A percentile compares a stretch with the other conserved stretches of the same genome.
Conservation (phyloP, 2,113 vertebrate genomes). For the Lepus timidus region DNA sequence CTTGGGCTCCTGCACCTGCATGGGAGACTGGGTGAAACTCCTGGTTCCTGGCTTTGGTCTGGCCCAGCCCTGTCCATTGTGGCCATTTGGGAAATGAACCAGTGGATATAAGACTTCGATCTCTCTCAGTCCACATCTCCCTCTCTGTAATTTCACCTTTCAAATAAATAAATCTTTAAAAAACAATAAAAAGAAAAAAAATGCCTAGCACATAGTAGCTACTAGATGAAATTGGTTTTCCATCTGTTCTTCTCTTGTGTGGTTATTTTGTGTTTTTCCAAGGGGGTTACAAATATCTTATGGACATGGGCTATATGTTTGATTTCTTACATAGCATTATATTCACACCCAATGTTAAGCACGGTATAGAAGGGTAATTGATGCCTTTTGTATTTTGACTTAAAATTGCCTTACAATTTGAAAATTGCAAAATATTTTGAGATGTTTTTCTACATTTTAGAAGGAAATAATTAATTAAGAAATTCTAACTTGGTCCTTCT, state of each 20-base stretch:
- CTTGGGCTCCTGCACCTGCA: too few relatives aligned
- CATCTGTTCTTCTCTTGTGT: background rate
- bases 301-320: background rate
- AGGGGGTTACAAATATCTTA: conserved; percentile 25
- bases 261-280: conserved; percentile 44
- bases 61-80: too few relatives aligned
- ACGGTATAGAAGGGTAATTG: background rate
- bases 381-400: conserved; percentile 40
- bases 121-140: too few relatives aligned
- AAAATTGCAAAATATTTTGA: conserved; percentile 66
- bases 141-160: too few relatives aligned
- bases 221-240: background rate
- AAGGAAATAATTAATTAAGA: conserved; percentile 68
- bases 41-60: too few relatives aligned
- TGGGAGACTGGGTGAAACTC: too few relatives aligned
- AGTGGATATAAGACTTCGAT: too few relatives aligned
- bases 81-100: too few relatives aligned
- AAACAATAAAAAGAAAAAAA: too few relatives aligned
- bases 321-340: conserved; percentile 2
- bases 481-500: conserved; percentile 34
- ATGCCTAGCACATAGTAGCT: conserved; percentile 12
- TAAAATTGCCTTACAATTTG: conserved; percentile 53
- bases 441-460: conserved; percentile 60
- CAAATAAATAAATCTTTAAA: too few relatives aligned
- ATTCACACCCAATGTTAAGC: background rate